Evolutionary conservation across 2,888 invertebrate genomes (phyloP), one percentile per base, ranked within the genome.

Genomic region (Lymantria dispar): DNA sequence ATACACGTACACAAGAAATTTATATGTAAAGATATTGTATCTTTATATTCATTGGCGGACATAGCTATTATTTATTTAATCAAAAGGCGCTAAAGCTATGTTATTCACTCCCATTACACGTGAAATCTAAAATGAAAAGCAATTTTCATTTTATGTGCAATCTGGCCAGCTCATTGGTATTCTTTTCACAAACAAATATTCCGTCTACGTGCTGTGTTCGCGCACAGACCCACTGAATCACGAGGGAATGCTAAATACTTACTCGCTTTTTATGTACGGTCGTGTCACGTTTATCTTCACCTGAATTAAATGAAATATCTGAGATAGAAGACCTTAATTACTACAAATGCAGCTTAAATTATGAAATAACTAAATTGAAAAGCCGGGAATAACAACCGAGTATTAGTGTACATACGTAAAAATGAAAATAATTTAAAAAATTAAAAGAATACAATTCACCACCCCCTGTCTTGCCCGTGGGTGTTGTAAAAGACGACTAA

Each of bases 101-200:
- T 38, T 12, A 38, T 9, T 38, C 38, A 12, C n/a, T 7, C 8
- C 11, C 38, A 38, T 50, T 43, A 46, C 48, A 50, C 43, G 31
- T 47, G 8, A 48, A 12, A 30, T 11, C 8, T 38, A 38, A 14
- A 49, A 52, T 36, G 45, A 44, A 49, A 52, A 45, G 42, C 43
- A 43, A 55, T 62, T 56, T 56, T 39, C 45, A 40, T 58, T 54
- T 60, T 54, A 59, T 58, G 50, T 58, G 52, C 64, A 65, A 58
- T 58, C 52, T 11, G 30, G 42, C 51, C 40, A 52, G 50, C 71
- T 77, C 77, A 83, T 82, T 81, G 72, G 68, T 82, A 82, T 83
- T 80, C 80, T 56, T 56, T 62, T 51, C 64, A 56, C 70, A 67
- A 61, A 56, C 65, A 68, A 62, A 68, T 64, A 69, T 71, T 66